A percentile compares a stretch with the other conserved stretches of the same genome.
These are phyloP conservation scores for Maniola hyperantus DNA, from an alignment of 2,888 invertebrate genomes.

Conservation along the genomic window DNA sequence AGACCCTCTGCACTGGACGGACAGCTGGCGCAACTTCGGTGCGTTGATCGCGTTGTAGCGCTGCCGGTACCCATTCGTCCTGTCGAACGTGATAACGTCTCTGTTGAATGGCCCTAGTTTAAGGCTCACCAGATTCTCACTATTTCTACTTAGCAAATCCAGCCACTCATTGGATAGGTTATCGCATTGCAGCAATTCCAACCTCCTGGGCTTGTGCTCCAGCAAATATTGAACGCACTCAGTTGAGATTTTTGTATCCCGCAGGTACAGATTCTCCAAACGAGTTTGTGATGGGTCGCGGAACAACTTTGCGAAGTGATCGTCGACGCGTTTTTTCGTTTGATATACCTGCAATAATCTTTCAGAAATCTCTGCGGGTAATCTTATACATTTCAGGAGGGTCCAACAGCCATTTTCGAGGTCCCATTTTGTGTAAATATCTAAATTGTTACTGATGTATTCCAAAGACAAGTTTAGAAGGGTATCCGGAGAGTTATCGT, in stretches of 20 bases:
- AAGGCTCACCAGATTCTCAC: slow-evolving; percentile 86
- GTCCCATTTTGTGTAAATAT: slow-evolving; percentile 81
- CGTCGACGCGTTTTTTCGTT: slow-evolving; percentile 81
- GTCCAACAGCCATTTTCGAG: slow-evolving; percentile 48
- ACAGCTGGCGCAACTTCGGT: slow-evolving; percentile 83
- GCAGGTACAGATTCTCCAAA: slow-evolving; percentile 86
- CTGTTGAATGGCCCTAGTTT: slow-evolving; percentile 87
- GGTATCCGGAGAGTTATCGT: slow-evolving; percentile 80
- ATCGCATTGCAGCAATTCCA: slow-evolving; percentile 90
- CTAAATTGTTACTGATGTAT: slow-evolving; percentile 84
- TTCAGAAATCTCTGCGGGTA: slow-evolving; percentile 89
- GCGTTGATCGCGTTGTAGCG: slow-evolving; percentile 82
- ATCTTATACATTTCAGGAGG: slow-evolving; percentile 83
- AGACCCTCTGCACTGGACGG: slow-evolving; percentile 78
- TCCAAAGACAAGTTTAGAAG: slow-evolving; percentile 85
- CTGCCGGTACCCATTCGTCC: slow-evolving; percentile 67
- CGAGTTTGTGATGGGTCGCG: slow-evolving; percentile 88
- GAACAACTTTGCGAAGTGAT: slow-evolving; percentile 88
- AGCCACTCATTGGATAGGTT: slow-evolving; percentile 85
- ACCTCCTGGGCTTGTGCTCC: slow-evolving; percentile 87
- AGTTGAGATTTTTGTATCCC: slow-evolving; percentile 88
- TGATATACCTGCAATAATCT: slow-evolving; percentile 84
- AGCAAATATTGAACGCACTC: slow-evolving; percentile 86
- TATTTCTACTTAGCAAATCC: slow-evolving; percentile 86
- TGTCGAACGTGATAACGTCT: too few species aligned